phyloP scores from a whole-genome alignment of 2,113 vertebrate species.

The Pipra filicauda region DNA sequence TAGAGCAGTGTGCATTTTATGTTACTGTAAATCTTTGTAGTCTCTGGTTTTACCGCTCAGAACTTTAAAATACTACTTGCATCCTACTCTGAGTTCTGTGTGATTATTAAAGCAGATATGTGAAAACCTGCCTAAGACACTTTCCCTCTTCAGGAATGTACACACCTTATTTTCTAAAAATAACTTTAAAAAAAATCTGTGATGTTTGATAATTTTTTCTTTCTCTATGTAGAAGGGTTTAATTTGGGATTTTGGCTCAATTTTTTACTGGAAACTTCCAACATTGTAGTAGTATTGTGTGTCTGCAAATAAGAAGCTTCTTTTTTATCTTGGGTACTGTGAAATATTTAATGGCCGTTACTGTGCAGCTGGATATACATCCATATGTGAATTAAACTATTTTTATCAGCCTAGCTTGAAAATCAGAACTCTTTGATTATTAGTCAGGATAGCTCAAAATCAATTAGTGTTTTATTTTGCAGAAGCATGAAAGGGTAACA shows the following conservation, averaged over 20 bases:
- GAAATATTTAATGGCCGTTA: conserved; percentile 67
- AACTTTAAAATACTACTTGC: conserved; percentile 56
- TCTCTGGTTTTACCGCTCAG: not conserved
- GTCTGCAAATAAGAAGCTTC: conserved; percentile 36
- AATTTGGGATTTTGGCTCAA: not conserved
- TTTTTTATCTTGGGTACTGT: conserved; percentile 15
- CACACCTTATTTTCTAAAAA: conserved; percentile 16
- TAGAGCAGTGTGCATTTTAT: conserved; percentile 46
- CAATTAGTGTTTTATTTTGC: conserved; percentile 67
- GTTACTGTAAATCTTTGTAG: conserved; percentile 18
- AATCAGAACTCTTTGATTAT: conserved; percentile 57
- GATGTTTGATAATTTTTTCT: not conserved
- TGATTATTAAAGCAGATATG: not conserved
- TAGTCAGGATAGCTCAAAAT: conserved; percentile 57
- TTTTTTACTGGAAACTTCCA: conserved; percentile 19
- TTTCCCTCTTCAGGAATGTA: conserved; percentile 26
- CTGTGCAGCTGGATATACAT: conserved; percentile 62
- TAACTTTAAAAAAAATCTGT: not conserved
- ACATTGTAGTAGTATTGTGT: not conserved
- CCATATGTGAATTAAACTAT: conserved; percentile 67
- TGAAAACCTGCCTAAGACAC: conserved; percentile 8
- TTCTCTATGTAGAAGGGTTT: not conserved
- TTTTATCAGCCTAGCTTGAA: conserved; percentile 60
- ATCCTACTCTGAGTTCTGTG: not conserved
- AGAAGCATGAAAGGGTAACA: conserved; percentile 18